phyloP scores from a whole-genome alignment of 2,888 invertebrate genomes.

The Drosophila sordidula region DNA sequence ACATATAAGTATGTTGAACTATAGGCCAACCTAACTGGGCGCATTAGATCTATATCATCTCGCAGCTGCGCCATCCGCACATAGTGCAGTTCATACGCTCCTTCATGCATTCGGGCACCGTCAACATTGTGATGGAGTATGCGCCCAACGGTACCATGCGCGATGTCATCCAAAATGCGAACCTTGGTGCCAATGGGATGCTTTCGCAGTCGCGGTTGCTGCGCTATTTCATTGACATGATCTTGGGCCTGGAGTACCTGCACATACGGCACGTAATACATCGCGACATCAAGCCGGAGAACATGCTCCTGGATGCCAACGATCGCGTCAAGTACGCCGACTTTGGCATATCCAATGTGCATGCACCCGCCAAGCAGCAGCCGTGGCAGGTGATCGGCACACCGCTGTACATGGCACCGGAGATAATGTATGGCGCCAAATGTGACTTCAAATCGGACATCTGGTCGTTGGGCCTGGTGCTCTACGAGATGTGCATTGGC shows the following conservation, averaged over 20 bases:
- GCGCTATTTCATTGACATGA: conserved; percentile 85
- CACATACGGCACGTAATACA: conserved; percentile 86
- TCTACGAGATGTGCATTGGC: conserved; percentile 88
- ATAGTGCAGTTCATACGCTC: conserved; percentile 82
- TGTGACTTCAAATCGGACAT: conserved; percentile 90
- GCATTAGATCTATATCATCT: conserved; percentile 81
- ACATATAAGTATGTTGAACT: neutral
- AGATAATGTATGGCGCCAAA: conserved; percentile 88
- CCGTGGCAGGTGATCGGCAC: conserved; percentile 86
- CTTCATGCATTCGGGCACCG: conserved; percentile 72
- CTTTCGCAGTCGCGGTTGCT: conserved; percentile 66
- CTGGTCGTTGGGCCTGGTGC: conserved; percentile 90
- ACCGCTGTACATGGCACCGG: conserved; percentile 91
- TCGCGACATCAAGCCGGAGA: conserved; percentile 90
- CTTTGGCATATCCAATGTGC: conserved; percentile 87
- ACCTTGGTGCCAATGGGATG: conserved; percentile 19
- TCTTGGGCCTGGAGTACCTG: conserved; percentile 84
- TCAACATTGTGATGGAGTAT: conserved; percentile 84
- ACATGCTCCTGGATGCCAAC: conserved; percentile 88
- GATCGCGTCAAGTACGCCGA: conserved; percentile 90
- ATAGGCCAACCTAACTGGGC: neutral
- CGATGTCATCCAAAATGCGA: conserved; percentile 60
- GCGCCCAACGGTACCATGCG: conserved; percentile 82
- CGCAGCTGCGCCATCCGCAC: conserved; percentile 83
- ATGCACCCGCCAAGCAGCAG: conserved; percentile 62